Percentiles rank a stretch among this genome's conserved stretches.
Evolutionary conservation across 2,888 invertebrate genomes (phyloP).

Genomic region (Platerodrilus igneus): DNA sequence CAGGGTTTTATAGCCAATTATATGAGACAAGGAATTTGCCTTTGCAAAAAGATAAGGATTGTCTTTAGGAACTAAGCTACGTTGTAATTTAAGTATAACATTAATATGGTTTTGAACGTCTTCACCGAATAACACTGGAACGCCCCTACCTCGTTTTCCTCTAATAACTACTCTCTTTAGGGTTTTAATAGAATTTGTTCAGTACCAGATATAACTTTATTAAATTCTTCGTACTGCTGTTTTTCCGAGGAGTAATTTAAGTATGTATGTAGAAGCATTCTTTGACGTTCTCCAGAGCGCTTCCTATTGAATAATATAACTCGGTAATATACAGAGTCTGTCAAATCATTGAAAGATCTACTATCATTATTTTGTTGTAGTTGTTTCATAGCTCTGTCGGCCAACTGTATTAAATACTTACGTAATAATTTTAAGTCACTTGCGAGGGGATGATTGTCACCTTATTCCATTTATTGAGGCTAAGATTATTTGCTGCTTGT

Average conservation of each 20-base stretch:
- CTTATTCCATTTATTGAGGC: conserved; percentile 21
- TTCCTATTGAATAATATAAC: conserved; percentile 20
- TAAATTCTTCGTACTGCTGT: conserved; percentile 1
- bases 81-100: conserved; percentile 1
- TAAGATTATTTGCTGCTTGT: conserved; percentile 14
- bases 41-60: conserved; percentile 18
- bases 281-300: conserved; percentile 19
- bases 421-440: conserved; percentile 18
- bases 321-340: conserved; percentile 18
- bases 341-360: conserved; percentile 8
- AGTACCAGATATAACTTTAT: conserved; percentile 7
- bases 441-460: conserved; percentile 14
- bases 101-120: conserved; percentile 17
- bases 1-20: conserved; percentile 23
- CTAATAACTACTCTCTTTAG: conserved; percentile 13
- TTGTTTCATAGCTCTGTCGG: conserved; percentile 4
- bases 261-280: conserved; percentile 10
- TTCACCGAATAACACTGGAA: conserved; percentile 14
- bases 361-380: conserved; percentile 2
- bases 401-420: conserved; percentile 17
- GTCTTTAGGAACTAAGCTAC: background rate
- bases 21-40: conserved; percentile 23
- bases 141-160: conserved; percentile 19
- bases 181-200: conserved; percentile 1
- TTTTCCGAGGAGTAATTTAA: background rate